Conservation (phyloP, 2,888 invertebrate genomes). For the Plebejus melissa region DNA sequence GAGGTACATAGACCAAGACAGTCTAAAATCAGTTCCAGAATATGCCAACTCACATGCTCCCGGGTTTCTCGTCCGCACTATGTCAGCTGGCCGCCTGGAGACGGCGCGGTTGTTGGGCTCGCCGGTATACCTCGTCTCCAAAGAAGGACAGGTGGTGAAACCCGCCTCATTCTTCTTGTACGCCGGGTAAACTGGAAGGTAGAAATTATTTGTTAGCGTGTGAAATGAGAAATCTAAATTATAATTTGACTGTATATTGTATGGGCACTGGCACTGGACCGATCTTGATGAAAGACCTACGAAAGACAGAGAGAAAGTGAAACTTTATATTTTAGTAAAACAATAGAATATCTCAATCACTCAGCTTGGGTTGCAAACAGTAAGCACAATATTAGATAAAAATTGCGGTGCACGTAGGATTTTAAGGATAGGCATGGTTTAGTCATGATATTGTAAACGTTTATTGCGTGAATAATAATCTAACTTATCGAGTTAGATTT, state of each 20-base stretch:
- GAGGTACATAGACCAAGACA: neutral
- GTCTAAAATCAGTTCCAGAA: neutral
- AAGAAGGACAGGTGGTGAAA: constrained; percentile 67
- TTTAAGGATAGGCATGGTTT: no score
- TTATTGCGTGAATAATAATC: neutral
- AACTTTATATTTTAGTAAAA: no score
- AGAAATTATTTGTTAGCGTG: neutral
- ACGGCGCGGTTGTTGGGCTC: constrained; percentile 87
- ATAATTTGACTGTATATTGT: no score
- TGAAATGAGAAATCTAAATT: no score
- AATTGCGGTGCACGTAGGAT: no score
- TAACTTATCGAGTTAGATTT: no score
- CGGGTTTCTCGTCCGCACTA: constrained; percentile 83
- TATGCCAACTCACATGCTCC: constrained; percentile 61
- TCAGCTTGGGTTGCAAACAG: no score
- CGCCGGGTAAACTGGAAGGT: constrained; percentile 67
- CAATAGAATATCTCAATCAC: no score
- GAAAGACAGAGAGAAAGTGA: no score
- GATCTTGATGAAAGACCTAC: no score
- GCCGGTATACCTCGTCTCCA: constrained; percentile 85
- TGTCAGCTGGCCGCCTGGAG: constrained; percentile 83
- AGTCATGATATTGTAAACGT: neutral
- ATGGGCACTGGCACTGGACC: no score
- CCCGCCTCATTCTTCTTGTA: constrained; percentile 73
- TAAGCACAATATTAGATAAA: no score